Evolutionary conservation across 2,797 vertebrate species (phyloP), one percentile per base, ranked within the genome.

Genomic region (Malurus splendens): DNA sequence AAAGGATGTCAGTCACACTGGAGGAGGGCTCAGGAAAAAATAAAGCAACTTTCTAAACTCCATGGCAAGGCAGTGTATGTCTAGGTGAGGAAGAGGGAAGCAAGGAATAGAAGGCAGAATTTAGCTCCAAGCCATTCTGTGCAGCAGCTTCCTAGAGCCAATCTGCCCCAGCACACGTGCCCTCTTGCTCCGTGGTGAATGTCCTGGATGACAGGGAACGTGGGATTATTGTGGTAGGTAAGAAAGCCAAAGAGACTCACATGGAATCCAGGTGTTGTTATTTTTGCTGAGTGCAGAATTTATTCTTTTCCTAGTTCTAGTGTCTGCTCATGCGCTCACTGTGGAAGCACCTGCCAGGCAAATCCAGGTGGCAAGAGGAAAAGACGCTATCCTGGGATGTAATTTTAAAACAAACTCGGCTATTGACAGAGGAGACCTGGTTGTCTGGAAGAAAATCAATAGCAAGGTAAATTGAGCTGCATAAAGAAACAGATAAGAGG

Each of bases 261-360:
- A 0, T 10, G 33, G 41, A 32, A 83, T 33, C 6, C 44, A 44
- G 39, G 51, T 38, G 23, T 20, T 8, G 9, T 39, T 73, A 8
- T n/a, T 83, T 87, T 70, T 78, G 36, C 73, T 89, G 59, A 94
- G 38, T 47, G 22, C 24, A 72, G 55, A 48, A 68, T 75, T 87
- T 61, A 13, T 79, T 89, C 60, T 78, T 67, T 57, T 87, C 66
- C 36, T 61, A 98, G 97, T 95, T 65, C 91, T 97, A 82, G 88
- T 36, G 32, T 74, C 94, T 23, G 90, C 59, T 44, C 33, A 60
- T 0, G 60, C 93, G 55, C 94, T 98, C 80, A 72, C 24, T 4
- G 96, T 97, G 80, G 57, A 96, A 67, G 86, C 86, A 19, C 81
- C 96, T 0, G 2, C 9, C 14, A 92, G 76, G 8, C 6, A 57